Base-by-base conservation (phyloP, 2,888 invertebrate species). In the Pristionchus maxplancki region DNA sequence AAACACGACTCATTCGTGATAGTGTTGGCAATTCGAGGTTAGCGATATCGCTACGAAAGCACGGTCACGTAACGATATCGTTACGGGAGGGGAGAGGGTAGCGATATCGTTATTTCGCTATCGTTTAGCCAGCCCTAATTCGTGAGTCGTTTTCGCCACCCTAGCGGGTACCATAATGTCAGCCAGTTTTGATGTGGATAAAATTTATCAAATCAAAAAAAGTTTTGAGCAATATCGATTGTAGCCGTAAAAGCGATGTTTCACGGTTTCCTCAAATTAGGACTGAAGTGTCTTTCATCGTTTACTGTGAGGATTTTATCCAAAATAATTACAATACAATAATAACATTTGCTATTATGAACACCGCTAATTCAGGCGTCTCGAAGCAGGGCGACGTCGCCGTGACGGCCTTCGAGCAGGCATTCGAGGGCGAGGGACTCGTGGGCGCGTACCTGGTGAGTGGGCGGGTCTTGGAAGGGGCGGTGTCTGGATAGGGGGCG, bases 371-470 rank as follows among this genome's bases (percentile, higher is more conserved):
- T 71, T 24, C 71, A 87, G 86, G 71, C 28, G 50, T 64, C 28
- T 67, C 64, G 48, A 87, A 87, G 86, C 53, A 50, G 50, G 88
- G 88, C 28, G 44, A 28, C 62, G 88, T 53, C 17, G 88, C 58
- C 5, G 81, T 88, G 31, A 1, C 88, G 15, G 88, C 88, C 62
- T 88, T 58, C 24, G 88, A 88, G 81, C 40, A 40, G 44, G n/a
- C 81, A 0, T 88, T 81, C 44, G 88, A 88, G 81, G 88, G 88
- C 9, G 88, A 88, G 48, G 81, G 88, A 78, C 37, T 88, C 17
- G 88, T 88, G 13, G 88, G 88, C 24, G 88, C 88, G 20, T 88
- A 88, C 15, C 17, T 88, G 34, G 88, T 88, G 37, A 88, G 88
- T 40, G 40, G 31, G 81, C 20, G 50, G 24, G 58, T 24, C 6